Conservation (phyloP, 1,140 invertebrate genomes). For the Nylanderia fulva region DNA sequence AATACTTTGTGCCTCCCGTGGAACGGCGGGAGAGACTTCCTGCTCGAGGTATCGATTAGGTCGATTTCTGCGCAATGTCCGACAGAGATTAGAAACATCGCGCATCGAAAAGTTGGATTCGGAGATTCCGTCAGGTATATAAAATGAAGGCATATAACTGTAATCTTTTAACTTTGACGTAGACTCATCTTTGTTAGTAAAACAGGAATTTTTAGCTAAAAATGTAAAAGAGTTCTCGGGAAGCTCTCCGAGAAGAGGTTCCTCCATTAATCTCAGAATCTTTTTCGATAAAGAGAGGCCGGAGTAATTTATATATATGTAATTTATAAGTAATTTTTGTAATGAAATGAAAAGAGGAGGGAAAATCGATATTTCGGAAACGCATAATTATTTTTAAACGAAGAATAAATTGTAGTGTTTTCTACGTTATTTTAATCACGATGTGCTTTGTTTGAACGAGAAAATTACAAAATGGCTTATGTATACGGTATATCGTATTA, state of each 20-base stretch:
- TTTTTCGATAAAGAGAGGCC: not conserved
- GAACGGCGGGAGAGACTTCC: slow-evolving; percentile 1
- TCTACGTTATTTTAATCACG: no score
- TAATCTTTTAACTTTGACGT: slow-evolving; percentile 9
- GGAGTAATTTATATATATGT: not conserved
- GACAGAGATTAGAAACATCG: slow-evolving; percentile 54
- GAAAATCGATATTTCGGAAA: not conserved
- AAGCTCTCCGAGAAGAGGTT: not conserved
- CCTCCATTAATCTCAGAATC: not conserved
- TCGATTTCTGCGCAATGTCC: slow-evolving; percentile 61
- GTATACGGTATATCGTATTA: no score
- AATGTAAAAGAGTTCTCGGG: not conserved
- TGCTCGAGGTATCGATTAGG: slow-evolving; percentile 57
- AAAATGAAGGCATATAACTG: not conserved
- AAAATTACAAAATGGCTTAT: no score
- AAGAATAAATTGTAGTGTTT: not conserved
- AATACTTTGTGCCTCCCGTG: slow-evolving; percentile 15
- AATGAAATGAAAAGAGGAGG: not conserved
- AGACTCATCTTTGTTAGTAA: no score
- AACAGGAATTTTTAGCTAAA: no score
- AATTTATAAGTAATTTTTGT: not conserved
- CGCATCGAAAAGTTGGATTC: slow-evolving; percentile 43
- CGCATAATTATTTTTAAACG: not conserved
- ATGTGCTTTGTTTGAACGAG: no score
- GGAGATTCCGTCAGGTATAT: slow-evolving; percentile 18